phyloP scores from a whole-genome alignment of 2,113 vertebrate genomes.

The Helogale parvula region DNA sequence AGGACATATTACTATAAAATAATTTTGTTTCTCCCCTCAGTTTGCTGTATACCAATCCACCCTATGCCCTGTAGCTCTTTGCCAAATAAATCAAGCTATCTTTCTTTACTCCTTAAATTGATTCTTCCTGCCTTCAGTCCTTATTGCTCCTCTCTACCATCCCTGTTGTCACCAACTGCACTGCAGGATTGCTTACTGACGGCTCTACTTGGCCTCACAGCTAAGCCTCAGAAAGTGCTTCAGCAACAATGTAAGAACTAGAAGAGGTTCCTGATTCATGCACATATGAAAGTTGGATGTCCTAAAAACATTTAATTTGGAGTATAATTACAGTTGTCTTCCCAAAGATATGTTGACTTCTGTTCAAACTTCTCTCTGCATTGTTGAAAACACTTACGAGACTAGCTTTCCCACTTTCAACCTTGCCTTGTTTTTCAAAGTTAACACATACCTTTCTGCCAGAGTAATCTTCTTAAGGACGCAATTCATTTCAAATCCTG shows the following conservation, averaged over 20 bases:
- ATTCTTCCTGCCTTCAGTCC: background rate
- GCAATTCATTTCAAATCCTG: background rate
- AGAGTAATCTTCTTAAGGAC: background rate
- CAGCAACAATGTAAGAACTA: background rate
- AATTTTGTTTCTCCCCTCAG: background rate
- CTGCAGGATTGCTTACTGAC: background rate
- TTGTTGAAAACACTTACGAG: constrained; percentile 8
- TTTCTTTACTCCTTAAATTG: background rate
- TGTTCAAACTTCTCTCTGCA: background rate
- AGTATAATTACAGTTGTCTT: background rate
- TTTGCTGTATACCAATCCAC: background rate
- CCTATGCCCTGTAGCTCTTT: background rate
- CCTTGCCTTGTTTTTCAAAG: background rate
- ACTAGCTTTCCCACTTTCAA: background rate
- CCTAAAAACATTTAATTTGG: background rate
- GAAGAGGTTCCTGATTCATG: background rate
- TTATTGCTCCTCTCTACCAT: rapidly evolving
- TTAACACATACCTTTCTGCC: background rate
- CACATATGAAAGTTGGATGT: background rate
- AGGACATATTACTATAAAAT: background rate
- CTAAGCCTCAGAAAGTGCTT: background rate
- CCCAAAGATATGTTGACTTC: background rate
- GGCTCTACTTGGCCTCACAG: background rate
- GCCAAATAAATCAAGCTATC: background rate
- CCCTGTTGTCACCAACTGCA: background rate